Evolutionary conservation across 2,113 vertebrate species (phyloP).

Genomic region (Trinectes maculatus): DNA sequence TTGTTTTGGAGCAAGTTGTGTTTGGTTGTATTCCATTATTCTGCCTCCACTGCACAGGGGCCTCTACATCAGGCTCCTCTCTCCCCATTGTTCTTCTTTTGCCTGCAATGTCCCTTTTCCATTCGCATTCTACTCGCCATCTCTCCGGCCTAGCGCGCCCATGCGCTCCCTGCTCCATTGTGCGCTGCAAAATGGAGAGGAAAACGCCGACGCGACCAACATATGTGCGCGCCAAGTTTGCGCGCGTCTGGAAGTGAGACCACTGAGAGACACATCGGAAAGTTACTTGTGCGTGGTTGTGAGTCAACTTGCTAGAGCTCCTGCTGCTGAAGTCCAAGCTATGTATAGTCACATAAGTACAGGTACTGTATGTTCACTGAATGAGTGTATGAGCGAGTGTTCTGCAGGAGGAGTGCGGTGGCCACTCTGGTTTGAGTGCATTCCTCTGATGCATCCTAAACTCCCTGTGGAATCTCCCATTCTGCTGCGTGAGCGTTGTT

Average conservation of each 20-base stretch:
- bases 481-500: constrained; percentile 58
- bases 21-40: constrained; percentile 63
- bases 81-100: constrained; percentile 58
- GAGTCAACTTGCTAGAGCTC: too few species aligned
- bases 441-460: constrained; percentile 48
- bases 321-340: constrained; percentile 3
- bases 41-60: constrained; percentile 51
- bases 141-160: constrained; percentile 44
- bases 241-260: neutral
- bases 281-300: too few species aligned
- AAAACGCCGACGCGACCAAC: constrained; percentile 16
- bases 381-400: constrained; percentile 7
- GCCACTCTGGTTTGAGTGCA: constrained; percentile 22
- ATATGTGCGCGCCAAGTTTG: constrained; percentile 25
- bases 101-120: constrained; percentile 66
- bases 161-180: constrained; percentile 48
- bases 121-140: constrained; percentile 67
- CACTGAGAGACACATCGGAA: neutral
- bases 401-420: constrained; percentile 11
- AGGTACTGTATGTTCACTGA: neutral
- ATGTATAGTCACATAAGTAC: constrained; percentile 21
- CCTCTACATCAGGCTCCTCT: constrained; percentile 57
- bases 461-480: constrained; percentile 56
- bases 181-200: constrained; percentile 24
- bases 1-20: constrained; percentile 60